Evolutionary conservation across 2,888 invertebrate genomes (phyloP), one percentile per base, ranked within the genome.

Genomic region (Amphipoea lucens): DNA sequence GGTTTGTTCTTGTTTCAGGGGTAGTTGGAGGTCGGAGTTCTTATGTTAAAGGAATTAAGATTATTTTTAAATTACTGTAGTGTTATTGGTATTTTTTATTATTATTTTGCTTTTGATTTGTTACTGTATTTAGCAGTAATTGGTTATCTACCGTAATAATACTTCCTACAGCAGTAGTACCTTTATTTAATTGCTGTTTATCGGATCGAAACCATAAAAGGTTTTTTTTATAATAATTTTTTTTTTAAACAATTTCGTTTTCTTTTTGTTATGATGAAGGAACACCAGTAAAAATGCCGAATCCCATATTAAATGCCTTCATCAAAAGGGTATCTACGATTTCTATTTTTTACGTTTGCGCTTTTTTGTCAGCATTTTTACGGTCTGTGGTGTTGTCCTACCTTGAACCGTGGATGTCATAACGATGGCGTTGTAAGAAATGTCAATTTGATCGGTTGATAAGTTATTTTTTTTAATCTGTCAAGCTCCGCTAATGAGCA

Each of bases 331-430:
- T 78, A 29, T 29, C 29, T 29, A 45, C 60, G 66, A 76, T 78
- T 76, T 85, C 72, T 72, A 57, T 81, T 82, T 42, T 60, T 73
- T 42, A 9, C 12, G 40, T 63, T 23, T 11, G 36, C 67, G 42
- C 12, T 75, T 76, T 85, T 83, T 85, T 78, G 75, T 74, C 20
- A 12, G 40, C 67, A 78, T 86, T 81, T 83, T 86, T 86, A 73
- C 85, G 86, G 70, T 81, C 72, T 40, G 68, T 20, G 67, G 83
- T 78, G 78, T 72, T 79, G 87, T 12, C 70, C 63, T 81, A 73
- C 86, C 84, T 86, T 84, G 86, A 86, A 87, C 87, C 36, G 78
- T 62, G 14, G 45, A 40, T 76, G 51, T 70, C 63, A 81, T 73
- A 77, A 67, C 40, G n/a, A 81, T 77, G 67, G 17, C 29, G 23